Evolutionary conservation across 2,888 invertebrate genomes (phyloP).

Genomic region (Polymixis lichenea): DNA sequence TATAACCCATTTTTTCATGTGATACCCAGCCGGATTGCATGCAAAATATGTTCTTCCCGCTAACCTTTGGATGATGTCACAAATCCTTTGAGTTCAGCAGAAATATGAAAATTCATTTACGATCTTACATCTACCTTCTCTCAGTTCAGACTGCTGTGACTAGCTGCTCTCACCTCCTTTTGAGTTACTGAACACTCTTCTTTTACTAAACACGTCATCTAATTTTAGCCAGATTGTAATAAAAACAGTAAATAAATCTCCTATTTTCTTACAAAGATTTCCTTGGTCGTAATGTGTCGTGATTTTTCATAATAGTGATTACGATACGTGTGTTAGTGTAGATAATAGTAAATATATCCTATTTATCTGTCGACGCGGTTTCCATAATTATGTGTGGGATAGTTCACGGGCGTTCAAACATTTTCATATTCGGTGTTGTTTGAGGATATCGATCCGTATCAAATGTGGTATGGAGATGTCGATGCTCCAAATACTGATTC

Average conservation of each 20-base stretch:
- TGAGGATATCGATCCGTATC: conserved; percentile 6
- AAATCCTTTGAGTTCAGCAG: not conserved
- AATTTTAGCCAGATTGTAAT: conserved; percentile 8
- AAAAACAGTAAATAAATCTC: not conserved
- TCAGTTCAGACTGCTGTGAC: not conserved
- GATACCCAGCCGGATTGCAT: too few species aligned
- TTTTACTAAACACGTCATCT: not conserved
- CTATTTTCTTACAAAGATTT: conserved; percentile 9
- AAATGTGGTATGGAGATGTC: not conserved
- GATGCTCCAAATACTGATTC: conserved; percentile 16
- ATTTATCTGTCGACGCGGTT: not conserved
- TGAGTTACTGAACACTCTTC: not conserved
- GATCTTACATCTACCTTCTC: not conserved
- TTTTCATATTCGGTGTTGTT: not conserved
- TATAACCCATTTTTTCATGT: too few species aligned
- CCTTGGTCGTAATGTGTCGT: not conserved
- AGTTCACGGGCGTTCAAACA: not conserved
- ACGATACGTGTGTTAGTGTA: not conserved
- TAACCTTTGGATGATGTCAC: not conserved
- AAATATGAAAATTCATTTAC: not conserved
- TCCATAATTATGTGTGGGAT: conserved; percentile 3
- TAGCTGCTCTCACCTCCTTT: not conserved
- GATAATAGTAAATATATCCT: not conserved
- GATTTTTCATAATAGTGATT: not conserved
- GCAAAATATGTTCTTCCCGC: not conserved